Conservation (phyloP, 2,113 vertebrate species). For the Erinaceus europaeus region DNA sequence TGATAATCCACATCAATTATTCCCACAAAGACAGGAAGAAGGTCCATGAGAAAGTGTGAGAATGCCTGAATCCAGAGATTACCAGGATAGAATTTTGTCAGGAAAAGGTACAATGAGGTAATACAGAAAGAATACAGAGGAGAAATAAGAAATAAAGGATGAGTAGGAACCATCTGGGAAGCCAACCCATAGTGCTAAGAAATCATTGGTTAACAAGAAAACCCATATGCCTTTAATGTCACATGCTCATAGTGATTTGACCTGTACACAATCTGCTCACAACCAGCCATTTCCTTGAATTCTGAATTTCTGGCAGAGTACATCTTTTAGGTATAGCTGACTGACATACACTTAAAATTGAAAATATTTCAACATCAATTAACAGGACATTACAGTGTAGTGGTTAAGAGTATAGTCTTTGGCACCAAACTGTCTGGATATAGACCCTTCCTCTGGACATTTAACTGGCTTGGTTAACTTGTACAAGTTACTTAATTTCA, state of each 20-base stretch:
- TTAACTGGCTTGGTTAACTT: not conserved
- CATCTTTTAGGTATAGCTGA: not conserved
- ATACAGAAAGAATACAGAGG: not conserved
- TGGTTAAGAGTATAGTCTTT: not conserved
- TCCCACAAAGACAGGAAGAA: not conserved
- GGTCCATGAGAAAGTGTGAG: not conserved
- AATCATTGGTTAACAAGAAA: not conserved
- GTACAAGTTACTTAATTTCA: no score
- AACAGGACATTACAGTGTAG: not conserved
- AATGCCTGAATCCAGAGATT: not conserved
- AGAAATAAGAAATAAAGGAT: not conserved
- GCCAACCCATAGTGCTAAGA: not conserved
- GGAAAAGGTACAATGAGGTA: fast-evolving
- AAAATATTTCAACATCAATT: not conserved
- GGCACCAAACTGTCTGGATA: not conserved
- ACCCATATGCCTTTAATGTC: not conserved
- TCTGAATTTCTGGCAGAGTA: not conserved
- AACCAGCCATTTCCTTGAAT: not conserved
- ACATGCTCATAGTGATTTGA: not conserved
- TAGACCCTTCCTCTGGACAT: not conserved
- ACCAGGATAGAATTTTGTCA: not conserved
- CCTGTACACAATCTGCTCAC: not conserved
- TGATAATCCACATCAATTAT: not conserved
- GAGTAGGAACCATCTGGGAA: not conserved
- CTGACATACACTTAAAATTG: not conserved